Evolutionary conservation across 1,140 invertebrate species (phyloP), one percentile per base, ranked within the genome.

Genomic region (Drosophila sproati): DNA sequence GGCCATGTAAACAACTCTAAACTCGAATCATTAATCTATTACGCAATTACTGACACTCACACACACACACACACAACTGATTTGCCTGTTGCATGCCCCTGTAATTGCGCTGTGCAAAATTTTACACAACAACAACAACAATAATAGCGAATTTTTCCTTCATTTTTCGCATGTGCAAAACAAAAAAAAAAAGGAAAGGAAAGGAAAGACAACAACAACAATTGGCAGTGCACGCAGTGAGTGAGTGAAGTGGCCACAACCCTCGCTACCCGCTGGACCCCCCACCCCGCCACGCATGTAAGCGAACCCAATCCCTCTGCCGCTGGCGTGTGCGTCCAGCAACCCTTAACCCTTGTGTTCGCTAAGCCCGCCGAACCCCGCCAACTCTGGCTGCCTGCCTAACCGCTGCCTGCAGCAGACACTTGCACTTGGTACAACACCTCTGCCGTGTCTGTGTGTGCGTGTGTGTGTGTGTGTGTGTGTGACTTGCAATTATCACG

Each of bases 21-120:
- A 70, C 57, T 75, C 67, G 83, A 88, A 87, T 87, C 83, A 77
- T 88, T 88, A 82, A 87, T 88, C 83, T 88, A 89, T 88, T 88
- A 88, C 80, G 70, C 83, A 88, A 88, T 89, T 88, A 87, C 83
- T 10, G 60, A 57, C 68, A 66, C 83, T 72, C 82, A 86, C 71
- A 61, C 52, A 68, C 50, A 59, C 37, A 54, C 35, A 61, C n/a
- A 12, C 51, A 82, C 74, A 80, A 77, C 66, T 52, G 60, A 57
- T 50, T 69, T 66, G 82, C 82, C 83, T 88, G 83, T 88, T 87
- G 82, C 79, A 55, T 71, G 50, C 63, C 52, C 62, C 41, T 8
- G 8, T 29, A 29, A 50, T 32, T 2, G 35, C 2, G 29, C 35
- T 3, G 8, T 35, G 32, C 69, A 52, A 55, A 59, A 55, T 47